Evolutionary conservation across 2,797 vertebrate species (phyloP).

Genomic region (Phaenicophaeus curvirostris): DNA sequence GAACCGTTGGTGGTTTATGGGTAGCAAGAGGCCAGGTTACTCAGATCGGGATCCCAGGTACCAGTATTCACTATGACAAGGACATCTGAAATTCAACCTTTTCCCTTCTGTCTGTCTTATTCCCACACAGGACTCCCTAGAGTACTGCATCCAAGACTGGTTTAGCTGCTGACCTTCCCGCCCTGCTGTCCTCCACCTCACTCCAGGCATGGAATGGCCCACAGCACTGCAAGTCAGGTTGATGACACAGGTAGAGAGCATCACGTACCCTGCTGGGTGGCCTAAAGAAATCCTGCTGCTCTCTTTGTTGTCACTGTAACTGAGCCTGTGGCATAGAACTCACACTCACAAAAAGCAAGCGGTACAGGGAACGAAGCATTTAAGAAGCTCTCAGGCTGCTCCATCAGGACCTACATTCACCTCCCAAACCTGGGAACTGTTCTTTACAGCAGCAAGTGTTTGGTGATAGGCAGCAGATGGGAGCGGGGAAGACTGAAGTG

Average conservation of each 20-base stretch:
- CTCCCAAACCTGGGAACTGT: neutral
- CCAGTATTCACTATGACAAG: neutral
- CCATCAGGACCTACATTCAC: neutral
- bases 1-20: neutral
- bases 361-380: neutral
- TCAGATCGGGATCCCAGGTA: neutral
- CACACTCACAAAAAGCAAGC: neutral
- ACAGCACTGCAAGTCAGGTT: neutral
- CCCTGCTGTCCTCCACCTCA: neutral
- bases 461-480: conserved; percentile 14
- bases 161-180: neutral
- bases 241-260: neutral
- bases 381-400: neutral
- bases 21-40: neutral
- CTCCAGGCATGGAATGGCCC: neutral
- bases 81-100: neutral
- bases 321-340: neutral
- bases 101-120: neutral
- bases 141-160: neutral
- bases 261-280: neutral
- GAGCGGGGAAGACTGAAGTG: neutral
- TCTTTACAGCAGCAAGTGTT: neutral
- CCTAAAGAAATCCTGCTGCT: neutral
- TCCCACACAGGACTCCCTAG: neutral
- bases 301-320: neutral